Base-by-base conservation (phyloP, 1,140 invertebrate genomes). In the Aphidius gifuensis region DNA sequence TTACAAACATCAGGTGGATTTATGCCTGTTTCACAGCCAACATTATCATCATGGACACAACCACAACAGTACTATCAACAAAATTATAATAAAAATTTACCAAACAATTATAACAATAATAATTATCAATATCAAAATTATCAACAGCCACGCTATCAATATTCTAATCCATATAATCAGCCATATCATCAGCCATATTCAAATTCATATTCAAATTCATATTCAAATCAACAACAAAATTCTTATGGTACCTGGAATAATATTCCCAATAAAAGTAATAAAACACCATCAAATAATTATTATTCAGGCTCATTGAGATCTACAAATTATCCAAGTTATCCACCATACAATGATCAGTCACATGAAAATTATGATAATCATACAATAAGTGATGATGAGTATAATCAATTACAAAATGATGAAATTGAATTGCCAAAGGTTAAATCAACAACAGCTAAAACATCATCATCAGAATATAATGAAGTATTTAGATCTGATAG, bases 401-500 rank as follows among this genome's bases (percentile, higher is more conserved):
- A 50, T 32, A 42, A 57, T 23, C 23, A 48, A 44, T n/a, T 48
- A 9, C 11, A 56, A 7, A 48, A 49, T 38, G 43, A n/a, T 43
- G 53, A 43, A 2, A 2, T 44, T n/a, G 8, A 42, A n/a, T 42
- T 53, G 32, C 3, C 11, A 39, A 55, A 1, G 2, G 38, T 9
- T 55, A 38, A 5, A 55, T 3, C 38, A 38, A 11, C 11, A 32
- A n/a, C 44, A 6, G 49, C 53, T 21, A 47, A 48, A 45, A 23
- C 21, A 23, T 38, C 55, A 5, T 9, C 40, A 38, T 32, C 4
- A 32, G 43, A 38, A 21, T 45, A 50, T 5, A 61, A 57, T n/a
- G 49, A 63, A 44, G 46, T 63, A 6, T 44, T 51, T 53, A 56
- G 61, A 5, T 16, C 47, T 21, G 61, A 63, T 32, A 44, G 61